Evolutionary conservation across 2,888 invertebrate species (phyloP).

Genomic region (Emesis furor): DNA sequence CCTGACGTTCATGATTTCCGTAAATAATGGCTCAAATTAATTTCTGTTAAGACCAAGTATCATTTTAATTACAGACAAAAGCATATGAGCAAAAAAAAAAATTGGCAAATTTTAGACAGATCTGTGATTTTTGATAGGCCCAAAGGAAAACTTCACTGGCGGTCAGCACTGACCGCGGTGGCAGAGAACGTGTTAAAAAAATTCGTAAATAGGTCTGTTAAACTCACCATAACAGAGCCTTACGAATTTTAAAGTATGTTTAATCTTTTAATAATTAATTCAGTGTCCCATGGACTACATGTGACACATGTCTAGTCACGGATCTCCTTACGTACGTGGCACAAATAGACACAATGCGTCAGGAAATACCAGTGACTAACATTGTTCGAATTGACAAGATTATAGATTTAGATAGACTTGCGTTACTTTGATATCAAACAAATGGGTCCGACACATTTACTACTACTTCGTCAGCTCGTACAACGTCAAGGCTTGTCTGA

Average conservation of each 20-base stretch:
- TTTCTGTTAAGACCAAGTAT: too few relatives aligned
- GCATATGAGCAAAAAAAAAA: conserved; percentile 49
- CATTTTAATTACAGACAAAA: too few relatives aligned
- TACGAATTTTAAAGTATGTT: too few relatives aligned
- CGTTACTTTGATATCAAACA: neutral
- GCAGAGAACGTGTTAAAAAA: conserved; percentile 41
- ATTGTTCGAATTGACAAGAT: conserved; percentile 21
- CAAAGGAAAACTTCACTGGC: conserved; percentile 54
- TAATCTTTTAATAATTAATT: too few relatives aligned
- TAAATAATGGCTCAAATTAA: conserved; percentile 66
- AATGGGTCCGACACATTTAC: neutral
- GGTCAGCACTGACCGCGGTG: conserved; percentile 68
- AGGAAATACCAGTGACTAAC: conserved; percentile 49
- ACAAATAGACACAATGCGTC: conserved; percentile 47
- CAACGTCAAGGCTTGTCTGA: neutral
- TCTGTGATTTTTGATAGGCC: conserved; percentile 53
- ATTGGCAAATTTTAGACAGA: conserved; percentile 39
- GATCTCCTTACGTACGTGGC: conserved; percentile 40
- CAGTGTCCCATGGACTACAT: neutral
- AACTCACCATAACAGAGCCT: too few relatives aligned
- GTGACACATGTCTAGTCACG: conserved; percentile 38
- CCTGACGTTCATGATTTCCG: conserved; percentile 66
- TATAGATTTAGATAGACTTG: neutral
- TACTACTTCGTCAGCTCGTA: neutral
- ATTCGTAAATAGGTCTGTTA: too few relatives aligned